Percentiles rank a stretch among this genome's conserved stretches.
phyloP scores from a whole-genome alignment of 2,888 invertebrate species.

The Diaperis boleti region DNA sequence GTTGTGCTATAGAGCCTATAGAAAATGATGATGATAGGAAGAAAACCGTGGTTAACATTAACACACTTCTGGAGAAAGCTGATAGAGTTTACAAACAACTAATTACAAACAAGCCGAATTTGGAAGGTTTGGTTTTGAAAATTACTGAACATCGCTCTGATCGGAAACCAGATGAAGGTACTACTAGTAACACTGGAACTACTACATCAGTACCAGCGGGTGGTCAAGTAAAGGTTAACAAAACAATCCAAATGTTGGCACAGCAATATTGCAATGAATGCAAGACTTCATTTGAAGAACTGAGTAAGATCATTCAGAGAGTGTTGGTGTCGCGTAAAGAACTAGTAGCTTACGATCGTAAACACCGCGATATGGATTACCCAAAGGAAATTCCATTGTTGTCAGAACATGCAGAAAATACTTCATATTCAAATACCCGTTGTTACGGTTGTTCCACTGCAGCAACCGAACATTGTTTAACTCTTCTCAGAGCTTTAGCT shows the following conservation, averaged over 20 bases:
- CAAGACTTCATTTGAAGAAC: constrained; percentile 93
- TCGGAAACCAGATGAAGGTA: constrained; percentile 69
- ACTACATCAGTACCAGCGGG: constrained; percentile 48
- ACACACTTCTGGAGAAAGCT: constrained; percentile 91
- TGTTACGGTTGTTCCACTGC: constrained; percentile 92
- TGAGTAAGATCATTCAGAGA: constrained; percentile 90
- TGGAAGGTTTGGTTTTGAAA: constrained; percentile 88
- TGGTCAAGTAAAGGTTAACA: constrained; percentile 78
- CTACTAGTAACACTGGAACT: constrained; percentile 49
- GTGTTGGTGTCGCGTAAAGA: constrained; percentile 93
- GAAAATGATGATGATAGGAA: constrained; percentile 97
- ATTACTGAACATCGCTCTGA: constrained; percentile 89
- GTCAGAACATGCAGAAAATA: constrained; percentile 51
- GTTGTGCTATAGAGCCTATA: constrained; percentile 97
- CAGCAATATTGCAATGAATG: constrained; percentile 97
- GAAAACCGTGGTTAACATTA: constrained; percentile 93
- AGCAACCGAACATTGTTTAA: constrained; percentile 94
- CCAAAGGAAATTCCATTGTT: constrained; percentile 65
- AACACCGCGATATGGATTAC: constrained; percentile 75
- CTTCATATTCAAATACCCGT: constrained; percentile 68
- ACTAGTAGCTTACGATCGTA: constrained; percentile 90
- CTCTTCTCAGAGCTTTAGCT: constrained; percentile 89
- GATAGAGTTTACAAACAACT: constrained; percentile 94
- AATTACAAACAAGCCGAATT: constrained; percentile 88
- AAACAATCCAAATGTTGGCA: constrained; percentile 92